phyloP scores from a whole-genome alignment of 2,113 vertebrate genomes.

The Ophiodon elongatus region DNA sequence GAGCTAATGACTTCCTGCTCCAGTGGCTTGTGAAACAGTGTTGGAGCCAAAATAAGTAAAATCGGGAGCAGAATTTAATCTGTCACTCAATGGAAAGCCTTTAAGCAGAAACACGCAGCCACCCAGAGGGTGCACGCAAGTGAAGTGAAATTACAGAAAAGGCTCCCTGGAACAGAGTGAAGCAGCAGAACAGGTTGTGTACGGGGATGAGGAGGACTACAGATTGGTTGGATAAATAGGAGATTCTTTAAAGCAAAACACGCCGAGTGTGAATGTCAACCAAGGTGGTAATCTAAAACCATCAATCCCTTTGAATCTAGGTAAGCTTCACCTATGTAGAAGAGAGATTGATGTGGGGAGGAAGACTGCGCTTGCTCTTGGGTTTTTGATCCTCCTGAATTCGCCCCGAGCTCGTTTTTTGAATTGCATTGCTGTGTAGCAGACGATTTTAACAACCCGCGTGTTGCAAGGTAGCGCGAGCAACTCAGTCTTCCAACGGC shows the following conservation, averaged over 20 bases:
- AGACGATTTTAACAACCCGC: constrained; percentile 64
- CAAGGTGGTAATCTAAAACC: constrained; percentile 74
- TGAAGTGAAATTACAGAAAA: constrained; percentile 75
- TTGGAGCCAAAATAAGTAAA: constrained; percentile 77
- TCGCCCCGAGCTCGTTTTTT: constrained; percentile 69
- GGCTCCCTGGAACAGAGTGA: constrained; percentile 59
- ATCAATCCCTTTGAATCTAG: constrained; percentile 73
- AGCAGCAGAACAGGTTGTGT: constrained; percentile 69
- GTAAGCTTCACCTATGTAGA: constrained; percentile 65
- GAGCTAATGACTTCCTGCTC: constrained; percentile 80
- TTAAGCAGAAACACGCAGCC: constrained; percentile 79
- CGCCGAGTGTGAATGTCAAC: constrained; percentile 66
- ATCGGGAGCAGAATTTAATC: constrained; percentile 80
- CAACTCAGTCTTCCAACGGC: constrained; percentile 51
- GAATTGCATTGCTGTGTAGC: constrained; percentile 47
- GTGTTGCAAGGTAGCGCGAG: constrained; percentile 43
- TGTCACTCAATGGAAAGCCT: constrained; percentile 81
- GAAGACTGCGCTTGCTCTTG: constrained; percentile 58
- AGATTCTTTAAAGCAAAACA: constrained; percentile 72
- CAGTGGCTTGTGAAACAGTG: constrained; percentile 80
- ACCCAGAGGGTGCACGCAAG: constrained; percentile 71
- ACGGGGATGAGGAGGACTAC: constrained; percentile 70
- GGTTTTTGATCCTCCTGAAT: constrained; percentile 73
- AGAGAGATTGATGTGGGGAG: constrained; percentile 69
- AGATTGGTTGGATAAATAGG: constrained; percentile 77